Conservation (phyloP, 2,797 vertebrate genomes). For the Eleutherodactylus coqui region DNA sequence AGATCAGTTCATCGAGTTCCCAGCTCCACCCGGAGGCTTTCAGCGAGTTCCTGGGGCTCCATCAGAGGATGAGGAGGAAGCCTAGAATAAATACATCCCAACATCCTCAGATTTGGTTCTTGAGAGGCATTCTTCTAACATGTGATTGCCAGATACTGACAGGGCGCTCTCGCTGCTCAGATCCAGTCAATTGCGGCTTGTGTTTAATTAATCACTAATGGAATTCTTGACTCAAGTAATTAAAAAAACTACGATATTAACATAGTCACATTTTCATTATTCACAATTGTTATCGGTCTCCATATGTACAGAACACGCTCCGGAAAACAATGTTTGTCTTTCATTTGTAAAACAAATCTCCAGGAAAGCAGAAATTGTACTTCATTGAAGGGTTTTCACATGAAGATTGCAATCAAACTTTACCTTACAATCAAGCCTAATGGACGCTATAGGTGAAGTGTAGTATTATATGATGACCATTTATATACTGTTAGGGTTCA, state of each 20-base stretch:
- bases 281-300: not conserved
- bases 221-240: not conserved
- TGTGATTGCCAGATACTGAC: not conserved
- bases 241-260: not conserved
- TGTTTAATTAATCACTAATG: not conserved
- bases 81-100: constrained; percentile 4
- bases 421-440: no score
- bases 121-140: no score
- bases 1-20: constrained; percentile 33
- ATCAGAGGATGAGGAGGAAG: constrained; percentile 36
- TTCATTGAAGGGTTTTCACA: no score
- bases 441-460: no score
- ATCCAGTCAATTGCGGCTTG: not conserved
- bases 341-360: not conserved
- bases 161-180: not conserved
- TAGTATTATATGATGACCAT: no score
- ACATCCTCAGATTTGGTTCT: constrained; percentile 7
- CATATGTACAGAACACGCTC: not conserved
- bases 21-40: constrained; percentile 46
- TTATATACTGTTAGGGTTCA: no score
- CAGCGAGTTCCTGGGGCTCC: not conserved
- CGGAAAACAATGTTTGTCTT: not conserved
- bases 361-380: no score
- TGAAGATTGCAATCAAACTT: no score
- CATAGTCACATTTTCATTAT: not conserved